phyloP scores from a whole-genome alignment of 37 sponge, comb jelly and placozoan genomes.

The Lycopodina hypogea region DNA sequence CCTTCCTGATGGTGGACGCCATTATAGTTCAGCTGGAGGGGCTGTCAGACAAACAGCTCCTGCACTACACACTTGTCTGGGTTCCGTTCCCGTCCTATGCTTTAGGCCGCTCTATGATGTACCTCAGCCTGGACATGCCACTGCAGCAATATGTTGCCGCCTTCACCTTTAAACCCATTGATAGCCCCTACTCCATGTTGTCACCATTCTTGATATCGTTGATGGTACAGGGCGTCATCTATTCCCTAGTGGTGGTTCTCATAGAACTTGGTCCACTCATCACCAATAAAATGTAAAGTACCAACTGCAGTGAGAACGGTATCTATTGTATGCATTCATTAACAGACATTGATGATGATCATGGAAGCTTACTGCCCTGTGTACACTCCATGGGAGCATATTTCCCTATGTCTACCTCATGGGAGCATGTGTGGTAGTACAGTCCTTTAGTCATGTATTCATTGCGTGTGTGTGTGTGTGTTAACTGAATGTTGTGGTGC shows the following conservation, averaged over 20 bases:
- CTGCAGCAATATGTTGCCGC: neutral
- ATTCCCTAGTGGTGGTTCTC: constrained; percentile 17
- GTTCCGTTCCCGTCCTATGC: constrained; percentile 53
- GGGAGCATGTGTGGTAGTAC: no score
- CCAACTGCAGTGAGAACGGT: neutral
- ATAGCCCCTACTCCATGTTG: neutral
- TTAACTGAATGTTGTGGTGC: neutral
- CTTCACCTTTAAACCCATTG: neutral
- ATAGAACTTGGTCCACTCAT: constrained; percentile 18
- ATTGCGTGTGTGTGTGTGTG: no score
- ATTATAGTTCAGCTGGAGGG: constrained; percentile 20
- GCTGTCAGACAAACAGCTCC: neutral
- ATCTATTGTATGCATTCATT: neutral
- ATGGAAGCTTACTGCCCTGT: neutral
- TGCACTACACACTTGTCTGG: constrained; percentile 36
- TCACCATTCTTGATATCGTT: constrained; percentile 35
- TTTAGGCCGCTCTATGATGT: constrained; percentile 61
- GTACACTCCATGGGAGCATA: no score
- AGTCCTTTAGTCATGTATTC: no score
- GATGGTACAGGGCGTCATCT: constrained; percentile 29
- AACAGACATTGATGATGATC: neutral
- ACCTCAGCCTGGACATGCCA: constrained; percentile 45
- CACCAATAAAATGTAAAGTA: constrained; percentile 1
- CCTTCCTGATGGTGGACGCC: constrained; percentile 66
- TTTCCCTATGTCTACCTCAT: neutral